Evolutionary conservation across 2,797 vertebrate genomes (phyloP).

Genomic region (Propithecus deckenii): DNA sequence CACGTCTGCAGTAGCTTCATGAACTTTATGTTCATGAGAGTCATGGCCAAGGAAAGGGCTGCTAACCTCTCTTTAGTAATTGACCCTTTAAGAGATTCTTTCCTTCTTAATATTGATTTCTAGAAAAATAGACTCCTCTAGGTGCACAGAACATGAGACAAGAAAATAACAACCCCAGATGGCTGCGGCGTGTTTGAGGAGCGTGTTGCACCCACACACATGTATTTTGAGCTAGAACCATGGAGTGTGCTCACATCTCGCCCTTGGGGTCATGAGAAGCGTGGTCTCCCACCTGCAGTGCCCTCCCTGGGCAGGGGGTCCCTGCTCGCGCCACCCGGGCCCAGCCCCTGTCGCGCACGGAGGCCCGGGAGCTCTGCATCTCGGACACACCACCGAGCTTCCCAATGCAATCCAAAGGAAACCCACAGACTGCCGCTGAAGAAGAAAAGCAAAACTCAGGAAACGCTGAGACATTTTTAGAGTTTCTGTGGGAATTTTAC

Average conservation of each 20-base stretch:
- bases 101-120: background rate
- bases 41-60: fast-evolving
- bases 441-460: conserved; percentile 43
- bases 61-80: background rate
- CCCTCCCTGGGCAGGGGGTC: background rate
- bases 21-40: background rate
- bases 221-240: background rate
- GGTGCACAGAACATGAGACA: background rate
- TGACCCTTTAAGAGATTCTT: background rate
- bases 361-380: background rate
- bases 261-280: background rate
- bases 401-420: conserved; percentile 56
- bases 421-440: background rate
- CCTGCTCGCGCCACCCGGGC: background rate
- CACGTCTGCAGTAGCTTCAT: background rate
- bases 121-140: background rate
- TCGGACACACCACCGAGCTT: background rate
- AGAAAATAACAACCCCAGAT: background rate
- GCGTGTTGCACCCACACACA: fast-evolving
- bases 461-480: conserved; percentile 68
- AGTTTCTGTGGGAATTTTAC: conserved; percentile 73
- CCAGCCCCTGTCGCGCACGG: fast-evolving
- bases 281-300: fast-evolving
- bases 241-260: background rate
- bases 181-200: no score